phyloP scores from a whole-genome alignment of 30 jellyfish, hydroid and myxozoan species.

The Mastigias papua region DNA sequence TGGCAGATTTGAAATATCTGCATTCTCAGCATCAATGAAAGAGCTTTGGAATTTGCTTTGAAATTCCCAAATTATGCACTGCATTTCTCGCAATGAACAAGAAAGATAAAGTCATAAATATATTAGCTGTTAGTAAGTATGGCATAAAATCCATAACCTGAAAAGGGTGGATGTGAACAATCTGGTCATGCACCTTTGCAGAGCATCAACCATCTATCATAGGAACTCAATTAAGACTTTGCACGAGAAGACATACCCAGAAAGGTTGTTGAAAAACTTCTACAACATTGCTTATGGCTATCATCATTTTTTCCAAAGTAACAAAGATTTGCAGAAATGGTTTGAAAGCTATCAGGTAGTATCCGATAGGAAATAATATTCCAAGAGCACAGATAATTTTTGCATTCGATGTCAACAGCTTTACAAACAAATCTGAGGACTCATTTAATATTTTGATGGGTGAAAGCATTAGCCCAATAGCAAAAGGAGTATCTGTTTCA shows the following conservation, averaged over 20 bases:
- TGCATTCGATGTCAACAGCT: conserved; percentile 58
- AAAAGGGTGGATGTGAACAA: too few species aligned
- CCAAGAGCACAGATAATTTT: conserved; percentile 55
- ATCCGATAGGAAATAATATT: conserved; percentile 70
- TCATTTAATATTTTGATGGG: conserved; percentile 77
- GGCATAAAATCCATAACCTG: too few species aligned
- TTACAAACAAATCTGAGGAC: conserved; percentile 77
- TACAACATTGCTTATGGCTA: conserved; percentile 26
- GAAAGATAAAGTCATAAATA: too few species aligned
- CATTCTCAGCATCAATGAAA: too few species aligned
- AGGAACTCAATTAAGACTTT: too few species aligned
- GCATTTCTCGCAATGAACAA: too few species aligned
- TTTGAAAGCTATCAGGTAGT: conserved; percentile 76
- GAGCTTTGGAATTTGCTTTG: too few species aligned
- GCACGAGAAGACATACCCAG: conserved; percentile 77
- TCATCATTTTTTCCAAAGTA: conserved; percentile 26
- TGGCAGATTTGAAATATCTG: too few species aligned
- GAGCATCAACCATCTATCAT: too few species aligned
- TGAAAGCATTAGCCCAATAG: conserved; percentile 80
- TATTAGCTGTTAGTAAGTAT: too few species aligned
- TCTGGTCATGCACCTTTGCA: too few species aligned
- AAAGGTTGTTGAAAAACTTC: conserved; percentile 77
- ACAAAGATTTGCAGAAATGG: conserved; percentile 82
- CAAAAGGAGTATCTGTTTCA: conserved; percentile 83
- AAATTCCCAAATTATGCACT: too few species aligned